Evolutionary conservation across 1,140 invertebrate species (phyloP).

Genomic region (Leguminivora glycinivorella): DNA sequence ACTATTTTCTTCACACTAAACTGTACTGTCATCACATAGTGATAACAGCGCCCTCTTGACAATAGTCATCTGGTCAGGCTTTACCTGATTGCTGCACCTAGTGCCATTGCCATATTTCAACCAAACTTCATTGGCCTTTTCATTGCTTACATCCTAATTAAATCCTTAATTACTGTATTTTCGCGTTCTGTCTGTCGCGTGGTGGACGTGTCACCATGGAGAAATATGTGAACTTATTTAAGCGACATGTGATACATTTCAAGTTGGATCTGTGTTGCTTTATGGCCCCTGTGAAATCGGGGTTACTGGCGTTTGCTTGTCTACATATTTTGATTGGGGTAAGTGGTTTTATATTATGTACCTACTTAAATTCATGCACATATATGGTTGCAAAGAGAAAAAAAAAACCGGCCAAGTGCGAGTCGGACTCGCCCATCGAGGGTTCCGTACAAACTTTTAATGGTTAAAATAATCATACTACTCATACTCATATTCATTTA

Average conservation of each 20-base stretch:
- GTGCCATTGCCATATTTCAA: constrained; percentile 38
- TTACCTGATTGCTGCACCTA: neutral
- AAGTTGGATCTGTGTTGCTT: constrained; percentile 18
- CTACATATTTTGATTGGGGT: neutral
- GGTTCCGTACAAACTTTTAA: no score
- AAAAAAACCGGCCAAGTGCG: no score
- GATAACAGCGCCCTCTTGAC: no score
- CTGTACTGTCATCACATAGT: no score
- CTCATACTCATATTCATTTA: no score
- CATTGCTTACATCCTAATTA: constrained; percentile 61
- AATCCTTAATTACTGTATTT: constrained; percentile 38
- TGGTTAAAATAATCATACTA: no score
- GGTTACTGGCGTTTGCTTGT: neutral
- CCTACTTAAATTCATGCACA: no score
- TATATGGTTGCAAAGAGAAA: no score
- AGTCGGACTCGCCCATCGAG: no score
- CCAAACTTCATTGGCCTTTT: constrained; percentile 46
- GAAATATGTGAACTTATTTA: constrained; percentile 29
- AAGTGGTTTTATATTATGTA: neutral
- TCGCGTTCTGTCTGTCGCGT: constrained; percentile 35
- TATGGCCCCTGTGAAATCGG: neutral
- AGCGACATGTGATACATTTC: neutral
- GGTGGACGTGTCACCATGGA: constrained; percentile 41
- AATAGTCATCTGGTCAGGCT: no score
- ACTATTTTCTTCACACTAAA: no score